Base-by-base conservation (phyloP, 2,888 invertebrate genomes). In the Caenorhabditis sulstoni region DNA sequence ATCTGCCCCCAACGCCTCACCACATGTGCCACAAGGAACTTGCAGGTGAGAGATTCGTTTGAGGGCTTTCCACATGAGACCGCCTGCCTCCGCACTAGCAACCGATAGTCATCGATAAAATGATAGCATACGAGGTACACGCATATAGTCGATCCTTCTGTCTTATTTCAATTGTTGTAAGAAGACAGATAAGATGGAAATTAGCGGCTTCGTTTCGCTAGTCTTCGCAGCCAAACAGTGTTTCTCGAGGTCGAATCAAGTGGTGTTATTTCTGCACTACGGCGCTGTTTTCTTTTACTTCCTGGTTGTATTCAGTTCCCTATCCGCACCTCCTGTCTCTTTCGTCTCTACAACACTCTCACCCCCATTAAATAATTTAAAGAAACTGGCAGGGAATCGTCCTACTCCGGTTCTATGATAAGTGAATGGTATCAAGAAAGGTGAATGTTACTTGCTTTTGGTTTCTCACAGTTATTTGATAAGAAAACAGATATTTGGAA, bases 1-100 rank as follows among this genome's bases (percentile, higher is more conserved):
- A 53, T 86, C 86, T 45, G 89, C 87, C 8, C 86, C 89, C 1
- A 78, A 87, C 45, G 64, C 59, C 23, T 87, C 86, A 3, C 89
- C 89, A 14, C 84, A 85, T 11, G 86, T 81, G 22, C 90, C 90
- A 16, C 81, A 81, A 41, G 83, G 84, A 22, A 73, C 79, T 22
- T 41, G 67, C 78, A 76, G 79, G 81, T 70, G 79, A 41, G 41
- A 41, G 11, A 37, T 37, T 5, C 37, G 37, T 37, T 37, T 11
- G 11, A 37, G 11, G 11, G 5, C 7, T 37, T 5, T 37, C 11
- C 11, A 8, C 7, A 8, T 37, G 5, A 5, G 37, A 37, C 11
- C 7, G 37, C 11, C 37, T 5, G 5, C 11, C 37, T 37, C 41
- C 2, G 11, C 11, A 29, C 29, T 41, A 3, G 7, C 41, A 41